Evolutionary conservation across 2,888 invertebrate species (phyloP), one percentile per base, ranked within the genome.

Genomic region (Cantharis flavilabris): DNA sequence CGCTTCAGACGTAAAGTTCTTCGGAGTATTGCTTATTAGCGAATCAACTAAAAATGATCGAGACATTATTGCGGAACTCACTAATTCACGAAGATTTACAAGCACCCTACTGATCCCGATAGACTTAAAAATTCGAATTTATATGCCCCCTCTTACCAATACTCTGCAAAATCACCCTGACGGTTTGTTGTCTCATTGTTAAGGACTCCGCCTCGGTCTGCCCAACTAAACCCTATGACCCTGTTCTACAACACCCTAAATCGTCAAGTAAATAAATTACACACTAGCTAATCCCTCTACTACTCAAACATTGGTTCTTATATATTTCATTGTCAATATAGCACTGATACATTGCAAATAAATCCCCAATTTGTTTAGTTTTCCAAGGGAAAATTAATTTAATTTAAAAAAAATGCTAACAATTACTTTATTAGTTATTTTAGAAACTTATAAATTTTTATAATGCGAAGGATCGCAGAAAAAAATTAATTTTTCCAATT

Each of bases 41-140:
- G 95, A 93, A 85, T 96, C 96, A 85, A 96, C 94, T 75, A 95
- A 88, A 85, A 96, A 96, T 81, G 95, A 95, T 82, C 95, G 92
- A 78, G 95, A 95, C 95, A 95, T 95, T 83, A 89, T 91, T 69
- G 69, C 76, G 69, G 69, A 69, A 70, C 70, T 77, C 75, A 76
- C 26, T 16, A 30, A 73, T 72, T 49, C 78, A 73, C 69, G 75
- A 72, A 77, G 63, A 28, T 33, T 75, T 70, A 71, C 73, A 76
- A 73, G 63, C 75, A 81, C 80, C 79, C 78, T 79, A 79, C 80
- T 79, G 81, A 79, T 79, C 80, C 76, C 76, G 81, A 80, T 79
- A 72, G 23, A 75, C 70, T 73, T 71, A 74, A 79, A 76, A 79
- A 77, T 82, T 80, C 76, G 79, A 79, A 81, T 85, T 81, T 86